Evolutionary conservation across 1,140 invertebrate species (phyloP), one percentile per base, ranked within the genome.

Genomic region (Drosophila bipectinata): DNA sequence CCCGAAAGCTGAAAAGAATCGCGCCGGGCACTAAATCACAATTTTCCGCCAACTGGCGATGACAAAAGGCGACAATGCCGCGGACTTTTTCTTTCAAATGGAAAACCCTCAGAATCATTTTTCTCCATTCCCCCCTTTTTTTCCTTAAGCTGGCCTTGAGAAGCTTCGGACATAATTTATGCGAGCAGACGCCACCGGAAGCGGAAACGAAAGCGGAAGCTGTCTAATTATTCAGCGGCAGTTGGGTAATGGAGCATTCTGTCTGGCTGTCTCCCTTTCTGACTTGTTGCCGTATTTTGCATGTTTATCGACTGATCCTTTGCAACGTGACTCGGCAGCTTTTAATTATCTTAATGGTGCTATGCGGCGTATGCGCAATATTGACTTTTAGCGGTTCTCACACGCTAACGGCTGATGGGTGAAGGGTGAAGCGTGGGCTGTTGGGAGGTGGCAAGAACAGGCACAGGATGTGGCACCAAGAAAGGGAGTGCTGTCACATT

Each of bases 321-420:
- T 51, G 49, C 57, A 45, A 53, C 67, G 55, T 54, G 56, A 39
- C 47, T 39, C 14, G 21, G 32, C 48, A 21, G 51, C 69, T 75
- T 85, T 87, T 85, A 85, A 85, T 85, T 85, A 81, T 85, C 69
- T 57, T 81, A 85, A 85, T 85, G 69, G 57, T 45, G 58, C 69
- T 66, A 77, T 63, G 61, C 56, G 64, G 77, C 77, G 74, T 71
- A 61, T 85, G 73, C 51, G 76, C 47, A 54, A 79, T 79, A 87
- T 87, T 85, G 82, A 87, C 81, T 78, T 53, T 68, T 55, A 60
- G 45, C 58, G 47, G 26, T 52, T 30, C 41, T 30, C 39, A 34
- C 52, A 69, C 54, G 60, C 62, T 15, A 54, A 37, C 34, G 34
- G 14, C 44, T 6, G 5, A 28, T 4, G 44, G 44, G 44, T 4